Evolutionary conservation across 2,888 invertebrate genomes (phyloP).

Genomic region (Hydrotaea cyrtoneurina): DNA sequence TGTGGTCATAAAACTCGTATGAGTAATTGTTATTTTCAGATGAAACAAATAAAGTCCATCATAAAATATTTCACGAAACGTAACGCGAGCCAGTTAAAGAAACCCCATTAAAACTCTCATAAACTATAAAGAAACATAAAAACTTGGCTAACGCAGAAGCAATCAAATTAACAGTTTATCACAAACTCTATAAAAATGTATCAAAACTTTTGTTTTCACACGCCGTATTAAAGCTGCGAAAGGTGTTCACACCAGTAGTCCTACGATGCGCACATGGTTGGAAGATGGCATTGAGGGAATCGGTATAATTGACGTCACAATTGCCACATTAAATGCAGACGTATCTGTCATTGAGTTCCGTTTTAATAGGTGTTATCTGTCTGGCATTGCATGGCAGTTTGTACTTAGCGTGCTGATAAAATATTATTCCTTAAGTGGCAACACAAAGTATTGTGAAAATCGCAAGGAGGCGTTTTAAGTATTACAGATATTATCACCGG

Average conservation of each 20-base stretch:
- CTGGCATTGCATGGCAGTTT: background rate
- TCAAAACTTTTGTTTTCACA: background rate
- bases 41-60: constrained; percentile 38
- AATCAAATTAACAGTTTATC: constrained; percentile 63
- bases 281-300: background rate
- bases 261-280: background rate
- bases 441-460: too few relatives aligned
- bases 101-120: constrained; percentile 56
- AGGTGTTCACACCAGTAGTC: background rate
- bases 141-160: constrained; percentile 48
- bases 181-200: constrained; percentile 48
- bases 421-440: background rate
- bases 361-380: constrained; percentile 8
- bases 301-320: constrained; percentile 3
- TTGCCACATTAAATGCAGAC: constrained; percentile 19
- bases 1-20: constrained; percentile 8
- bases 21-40: constrained; percentile 29
- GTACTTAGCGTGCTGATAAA: background rate
- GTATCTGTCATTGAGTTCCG: background rate
- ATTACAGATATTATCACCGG: too few relatives aligned
- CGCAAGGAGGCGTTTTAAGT: too few relatives aligned
- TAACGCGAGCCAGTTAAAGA: constrained; percentile 36
- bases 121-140: constrained; percentile 49
- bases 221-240: background rate
- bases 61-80: constrained; percentile 20